These are phyloP conservation scores for Luscinia luscinia DNA, from an alignment of 2,797 vertebrate species.

Conservation along the genomic window DNA sequence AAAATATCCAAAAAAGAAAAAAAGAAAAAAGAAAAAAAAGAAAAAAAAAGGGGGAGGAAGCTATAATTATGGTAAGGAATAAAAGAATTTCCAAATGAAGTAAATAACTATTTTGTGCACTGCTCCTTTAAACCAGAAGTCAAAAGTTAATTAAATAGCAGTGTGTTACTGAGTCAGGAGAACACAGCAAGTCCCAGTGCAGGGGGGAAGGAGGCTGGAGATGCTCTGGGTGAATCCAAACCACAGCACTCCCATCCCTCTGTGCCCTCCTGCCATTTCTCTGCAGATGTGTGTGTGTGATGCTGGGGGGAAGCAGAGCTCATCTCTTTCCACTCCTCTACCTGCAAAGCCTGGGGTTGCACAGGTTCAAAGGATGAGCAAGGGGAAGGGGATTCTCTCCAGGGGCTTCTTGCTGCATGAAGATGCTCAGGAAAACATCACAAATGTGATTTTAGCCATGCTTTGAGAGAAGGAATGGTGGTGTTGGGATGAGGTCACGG, in stretches of 20 bases:
- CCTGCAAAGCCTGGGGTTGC: not conserved
- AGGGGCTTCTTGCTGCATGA: rapidly evolving
- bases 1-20: conserved; percentile 23
- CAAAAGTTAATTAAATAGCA: conserved; percentile 64
- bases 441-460: not conserved
- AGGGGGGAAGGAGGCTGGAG: not conserved
- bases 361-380: rapidly evolving
- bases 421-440: not conserved
- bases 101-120: conserved; percentile 70
- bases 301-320: not conserved
- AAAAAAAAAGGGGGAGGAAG: conserved; percentile 28
- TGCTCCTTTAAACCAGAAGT: conserved; percentile 73
- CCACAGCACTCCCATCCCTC: not conserved
- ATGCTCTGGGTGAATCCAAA: not conserved
- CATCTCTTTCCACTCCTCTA: not conserved
- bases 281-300: not conserved
- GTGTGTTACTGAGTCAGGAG: not conserved
- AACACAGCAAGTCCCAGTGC: not conserved
- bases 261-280: not conserved
- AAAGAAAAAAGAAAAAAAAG: rapidly evolving
- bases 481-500: rapidly evolving
- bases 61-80: conserved; percentile 69
- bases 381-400: rapidly evolving
- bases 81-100: conserved; percentile 73
- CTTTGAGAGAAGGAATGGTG: not conserved